Evolutionary conservation across 1,140 invertebrate species (phyloP), one percentile per base, ranked within the genome.

Genomic region (Listronotus oregonensis): DNA sequence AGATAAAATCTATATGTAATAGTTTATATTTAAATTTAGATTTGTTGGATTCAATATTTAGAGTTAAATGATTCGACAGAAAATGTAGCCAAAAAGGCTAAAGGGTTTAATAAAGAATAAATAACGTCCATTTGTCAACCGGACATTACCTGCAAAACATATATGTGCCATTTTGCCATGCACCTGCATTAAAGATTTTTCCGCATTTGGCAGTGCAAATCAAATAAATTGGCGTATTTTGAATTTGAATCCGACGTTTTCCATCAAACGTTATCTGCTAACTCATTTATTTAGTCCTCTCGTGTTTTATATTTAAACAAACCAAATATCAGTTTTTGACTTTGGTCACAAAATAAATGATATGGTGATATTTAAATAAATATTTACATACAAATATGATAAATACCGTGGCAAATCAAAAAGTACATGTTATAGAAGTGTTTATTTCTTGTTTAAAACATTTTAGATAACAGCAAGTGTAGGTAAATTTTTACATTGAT

Each of bases 181-280:
- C 39, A 54, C 50, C 50, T 55, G 61, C 46, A 64, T 64, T 64
- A 64, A 64, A 64, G 61, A 64, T 64, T 64, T 64, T 64, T 56
- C 50, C 42, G 40, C 61, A 64, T 47, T 37, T 40, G 43, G 42
- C 51, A 27, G 14, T 39, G 50, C 52, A 64, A 64, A 64, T 64
- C 61, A 64, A 64, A 55, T 64, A 64, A 64, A 64, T 64, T 64
- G 61, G 61, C 52, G 52, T 46, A 50, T 64, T 64, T 64, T 17
- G 61, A 56, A 64, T 56, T 43, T 52, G 59, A 37, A 52, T 52
- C 39, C 59, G 49, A 62, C 59, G 61, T 54, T 64, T 64, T 64
- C 61, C 51, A 64, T 64, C 61, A 64, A 64, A 46, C 61, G 51
- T 39, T 64, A 64, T 64, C 61, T 54, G 10, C 39, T 42, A 56